Conservation (phyloP, 2,888 invertebrate genomes). For the Tenthredo amoena region DNA sequence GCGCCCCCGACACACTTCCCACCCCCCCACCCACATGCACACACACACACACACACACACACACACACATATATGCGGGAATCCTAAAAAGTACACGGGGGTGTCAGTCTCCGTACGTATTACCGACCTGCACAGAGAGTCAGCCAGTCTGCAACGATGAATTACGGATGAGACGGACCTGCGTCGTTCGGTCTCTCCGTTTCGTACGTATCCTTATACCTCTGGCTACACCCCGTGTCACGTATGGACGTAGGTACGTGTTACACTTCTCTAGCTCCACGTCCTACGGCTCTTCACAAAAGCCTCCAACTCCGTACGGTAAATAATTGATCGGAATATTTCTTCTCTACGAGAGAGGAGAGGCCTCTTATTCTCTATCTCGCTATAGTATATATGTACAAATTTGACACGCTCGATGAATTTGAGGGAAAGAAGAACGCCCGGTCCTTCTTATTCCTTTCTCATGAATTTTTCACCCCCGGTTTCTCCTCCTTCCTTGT, state of each 20-base stretch:
- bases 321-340: constrained; percentile 19
- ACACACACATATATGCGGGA: neutral
- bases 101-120: constrained; percentile 38
- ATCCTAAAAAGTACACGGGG: constrained; percentile 6
- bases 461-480: neutral
- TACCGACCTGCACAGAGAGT: constrained; percentile 37
- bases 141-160: constrained; percentile 47
- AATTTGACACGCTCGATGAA: constrained; percentile 5
- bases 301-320: neutral
- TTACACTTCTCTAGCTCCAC: neutral
- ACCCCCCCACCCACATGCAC: too few species aligned
- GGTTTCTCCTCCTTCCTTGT: too few species aligned
- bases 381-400: neutral
- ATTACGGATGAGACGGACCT: constrained; percentile 48
- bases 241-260: constrained; percentile 37
- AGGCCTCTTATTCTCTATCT: neutral
- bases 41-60: neutral
- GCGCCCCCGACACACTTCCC: neutral
- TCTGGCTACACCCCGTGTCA: neutral
- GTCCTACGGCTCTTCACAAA: neutral
- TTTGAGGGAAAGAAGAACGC: neutral
- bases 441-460: neutral
- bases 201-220: constrained; percentile 13
- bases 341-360: neutral
- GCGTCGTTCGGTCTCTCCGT: constrained; percentile 37